A percentile compares a stretch with the other conserved stretches of the same genome.
Evolutionary conservation across 1,140 invertebrate species (phyloP).

Genomic region (Episyrphus balteatus): DNA sequence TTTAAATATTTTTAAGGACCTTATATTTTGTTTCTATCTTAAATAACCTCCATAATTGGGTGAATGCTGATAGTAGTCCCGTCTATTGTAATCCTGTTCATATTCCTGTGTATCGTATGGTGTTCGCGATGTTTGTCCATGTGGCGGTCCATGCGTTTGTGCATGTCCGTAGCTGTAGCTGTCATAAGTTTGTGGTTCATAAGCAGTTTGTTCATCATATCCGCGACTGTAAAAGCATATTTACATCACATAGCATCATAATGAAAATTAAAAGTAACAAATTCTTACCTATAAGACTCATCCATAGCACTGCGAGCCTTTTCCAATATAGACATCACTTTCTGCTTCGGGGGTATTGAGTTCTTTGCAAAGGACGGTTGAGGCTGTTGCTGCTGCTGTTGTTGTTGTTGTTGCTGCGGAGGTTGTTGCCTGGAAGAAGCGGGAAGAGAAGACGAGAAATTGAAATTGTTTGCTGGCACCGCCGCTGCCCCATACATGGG

Average conservation of each 20-base stretch:
- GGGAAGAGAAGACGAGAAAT: neutral
- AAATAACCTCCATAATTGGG: slow-evolving; percentile 24
- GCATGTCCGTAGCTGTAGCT: slow-evolving; percentile 24
- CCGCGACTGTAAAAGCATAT: slow-evolving; percentile 18
- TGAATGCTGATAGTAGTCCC: slow-evolving; percentile 33
- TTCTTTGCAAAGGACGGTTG: slow-evolving; percentile 38
- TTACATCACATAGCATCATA: neutral
- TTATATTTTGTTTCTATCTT: too few relatives aligned
- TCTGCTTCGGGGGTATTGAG: slow-evolving; percentile 55
- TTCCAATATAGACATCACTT: slow-evolving; percentile 72
- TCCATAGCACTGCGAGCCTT: slow-evolving; percentile 69
- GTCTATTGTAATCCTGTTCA: slow-evolving; percentile 26
- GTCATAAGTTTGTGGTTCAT: slow-evolving; percentile 27
- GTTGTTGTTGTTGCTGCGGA: slow-evolving; percentile 8
- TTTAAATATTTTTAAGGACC: too few relatives aligned
- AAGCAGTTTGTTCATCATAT: slow-evolving; percentile 28
- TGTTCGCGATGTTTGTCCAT: slow-evolving; percentile 14
- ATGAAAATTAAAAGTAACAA: neutral
- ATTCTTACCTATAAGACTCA: slow-evolving; percentile 51
- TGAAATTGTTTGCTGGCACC: neutral
- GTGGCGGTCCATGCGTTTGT: slow-evolving; percentile 11
- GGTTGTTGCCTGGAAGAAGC: slow-evolving; percentile 1
- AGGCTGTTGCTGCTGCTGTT: slow-evolving; percentile 3
- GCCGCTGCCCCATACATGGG: neutral
- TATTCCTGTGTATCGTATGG: slow-evolving; percentile 29